Percentiles rank a stretch among this genome's conserved stretches.
Conservation (phyloP, 1,140 invertebrate genomes). For the Bicyclus anynana region DNA sequence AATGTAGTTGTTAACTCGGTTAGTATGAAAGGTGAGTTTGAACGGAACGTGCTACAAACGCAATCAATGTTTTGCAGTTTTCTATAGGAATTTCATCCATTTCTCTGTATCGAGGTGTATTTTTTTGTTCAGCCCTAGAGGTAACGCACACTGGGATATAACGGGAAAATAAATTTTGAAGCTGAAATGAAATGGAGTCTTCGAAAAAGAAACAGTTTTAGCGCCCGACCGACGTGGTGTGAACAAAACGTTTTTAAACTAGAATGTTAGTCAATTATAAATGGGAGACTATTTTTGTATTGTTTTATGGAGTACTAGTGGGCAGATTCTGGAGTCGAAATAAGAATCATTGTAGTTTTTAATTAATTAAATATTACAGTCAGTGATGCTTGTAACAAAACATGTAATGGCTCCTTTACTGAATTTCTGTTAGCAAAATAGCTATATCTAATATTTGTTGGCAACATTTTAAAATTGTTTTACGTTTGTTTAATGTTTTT, state of each 20-base stretch:
- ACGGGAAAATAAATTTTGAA: conserved; percentile 3
- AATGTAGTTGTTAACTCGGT: conserved; percentile 21
- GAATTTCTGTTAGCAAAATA: too few species aligned
- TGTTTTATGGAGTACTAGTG: too few species aligned
- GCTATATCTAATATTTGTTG: too few species aligned
- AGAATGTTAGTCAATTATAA: background rate
- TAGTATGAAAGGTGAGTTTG: conserved; percentile 18
- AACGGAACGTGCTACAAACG: conserved; percentile 26
- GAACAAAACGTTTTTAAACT: background rate
- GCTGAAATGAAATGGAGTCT: conserved; percentile 2
- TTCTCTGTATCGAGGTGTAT: conserved; percentile 15
- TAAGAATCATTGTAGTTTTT: too few species aligned
- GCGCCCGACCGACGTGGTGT: background rate
- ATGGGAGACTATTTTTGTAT: too few species aligned
- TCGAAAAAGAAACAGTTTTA: background rate
- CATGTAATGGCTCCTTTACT: too few species aligned
- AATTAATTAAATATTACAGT: too few species aligned
- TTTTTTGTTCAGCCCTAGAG: conserved; percentile 22
- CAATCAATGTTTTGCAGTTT: conserved; percentile 23
- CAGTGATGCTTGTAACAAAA: too few species aligned
- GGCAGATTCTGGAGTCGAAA: too few species aligned
- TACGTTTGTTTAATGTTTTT: too few species aligned
- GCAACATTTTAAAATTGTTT: too few species aligned
- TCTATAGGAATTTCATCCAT: conserved; percentile 25
- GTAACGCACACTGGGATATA: conserved; percentile 3